phyloP scores from a whole-genome alignment of 2,797 vertebrate genomes.

The Diglossa cyanea region DNA sequence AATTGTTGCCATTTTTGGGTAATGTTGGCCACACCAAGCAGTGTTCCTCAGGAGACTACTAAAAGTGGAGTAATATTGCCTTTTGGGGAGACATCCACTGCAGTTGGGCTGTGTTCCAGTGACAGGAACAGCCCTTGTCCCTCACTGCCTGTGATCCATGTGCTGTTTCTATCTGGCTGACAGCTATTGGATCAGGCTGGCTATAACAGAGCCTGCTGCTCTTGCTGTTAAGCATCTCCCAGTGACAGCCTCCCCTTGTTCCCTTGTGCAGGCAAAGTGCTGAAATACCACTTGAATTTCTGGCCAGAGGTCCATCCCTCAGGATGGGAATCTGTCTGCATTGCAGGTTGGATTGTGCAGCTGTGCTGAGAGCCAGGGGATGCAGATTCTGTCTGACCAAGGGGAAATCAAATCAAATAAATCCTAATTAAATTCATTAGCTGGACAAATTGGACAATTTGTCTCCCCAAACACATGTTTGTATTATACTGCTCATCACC shows the following conservation, averaged over 20 bases:
- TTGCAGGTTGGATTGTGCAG: not conserved
- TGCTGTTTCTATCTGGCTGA: not conserved
- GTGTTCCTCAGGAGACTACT: not conserved
- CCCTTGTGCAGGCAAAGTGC: not conserved
- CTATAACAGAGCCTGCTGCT: not conserved
- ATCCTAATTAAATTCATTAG: slow-evolving; percentile 54
- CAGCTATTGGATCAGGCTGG: not conserved
- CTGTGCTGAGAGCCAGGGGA: not conserved
- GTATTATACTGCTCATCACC: slow-evolving; percentile 36
- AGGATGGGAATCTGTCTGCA: not conserved
- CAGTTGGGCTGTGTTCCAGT: not conserved
- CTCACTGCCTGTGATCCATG: not conserved
- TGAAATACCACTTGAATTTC: not conserved
- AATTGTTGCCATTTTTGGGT: not conserved
- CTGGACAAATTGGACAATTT: slow-evolving; percentile 35
- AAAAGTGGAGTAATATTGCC: not conserved
- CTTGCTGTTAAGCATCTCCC: not conserved
- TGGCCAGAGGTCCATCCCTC: not conserved
- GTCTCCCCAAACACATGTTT: slow-evolving; percentile 33
- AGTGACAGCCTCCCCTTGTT: not conserved
- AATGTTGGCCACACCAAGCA: not conserved
- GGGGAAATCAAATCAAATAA: slow-evolving; percentile 43
- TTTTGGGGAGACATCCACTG: not conserved
- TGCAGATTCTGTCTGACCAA: not conserved
- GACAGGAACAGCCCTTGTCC: not conserved